Base-by-base conservation (phyloP, 1,140 invertebrate genomes). In the Drepana arcuata region DNA sequence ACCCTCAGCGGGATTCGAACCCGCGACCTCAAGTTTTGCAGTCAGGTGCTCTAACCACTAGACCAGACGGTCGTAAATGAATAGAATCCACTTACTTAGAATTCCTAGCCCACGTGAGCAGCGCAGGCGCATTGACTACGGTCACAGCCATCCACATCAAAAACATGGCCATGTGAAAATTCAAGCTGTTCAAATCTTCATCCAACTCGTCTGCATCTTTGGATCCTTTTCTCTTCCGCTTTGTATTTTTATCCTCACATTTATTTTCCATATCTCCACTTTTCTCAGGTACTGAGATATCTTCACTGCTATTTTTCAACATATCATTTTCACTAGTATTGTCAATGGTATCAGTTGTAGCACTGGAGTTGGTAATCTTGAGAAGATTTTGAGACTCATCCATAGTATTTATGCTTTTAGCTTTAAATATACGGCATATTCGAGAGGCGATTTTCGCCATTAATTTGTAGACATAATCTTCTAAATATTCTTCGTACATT, bases 401-500 rank as follows among this genome's bases (percentile, higher is more conserved):
- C 13, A 15, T 43, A 10, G 21, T 12, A 13, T 42, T 35, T 25
- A 30, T 36, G 7, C 47, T 48, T 32, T 62, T 64, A 3, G 43
- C 48, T 45, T 58, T 67, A 16, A 80, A 70, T 10, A 72, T 41
- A 14, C 48, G 41, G 52, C 75, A 60, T 32, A 74, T 59, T 68
- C 68, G 45, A 28, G 73, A 77, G 0, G 67, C 75, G 10, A 86
- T 46, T 56, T 74, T 83, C 10, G 84, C 81, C 38, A 87, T 68
- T 42, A 86, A 63, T 46, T 79, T 84, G 61, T 85, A 88, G 2
- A 87, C 67, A 21, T 88, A 84, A 60, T 90, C 87, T 73, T 92
- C 90, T 9, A 92, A 60, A 55, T 89, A 91, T 63, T 92, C 89
- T 67, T 92, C 90, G 23, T 90, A 92, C 73, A 91, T 88, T 80